These are phyloP conservation scores for Zhengitettix transpicula DNA, from an alignment of 2,888 invertebrate genomes.

Conservation along the genomic window DNA sequence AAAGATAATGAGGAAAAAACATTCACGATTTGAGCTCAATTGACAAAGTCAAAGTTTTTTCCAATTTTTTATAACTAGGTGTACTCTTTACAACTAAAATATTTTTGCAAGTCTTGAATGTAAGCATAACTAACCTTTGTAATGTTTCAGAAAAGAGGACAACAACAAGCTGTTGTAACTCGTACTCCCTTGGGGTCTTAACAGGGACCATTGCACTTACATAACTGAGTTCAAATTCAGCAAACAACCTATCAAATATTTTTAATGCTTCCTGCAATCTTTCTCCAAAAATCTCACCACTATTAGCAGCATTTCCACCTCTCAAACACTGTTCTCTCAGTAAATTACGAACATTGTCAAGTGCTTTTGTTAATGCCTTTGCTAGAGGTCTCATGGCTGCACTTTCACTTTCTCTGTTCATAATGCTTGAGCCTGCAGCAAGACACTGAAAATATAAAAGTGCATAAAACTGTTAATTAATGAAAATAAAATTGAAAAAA, in stretches of 20 bases:
- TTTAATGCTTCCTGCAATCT: slow-evolving; percentile 27
- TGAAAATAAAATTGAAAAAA: too few relatives aligned
- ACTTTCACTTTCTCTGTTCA: slow-evolving; percentile 92
- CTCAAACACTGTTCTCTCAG: slow-evolving; percentile 75
- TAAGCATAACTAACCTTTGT: slow-evolving; percentile 31
- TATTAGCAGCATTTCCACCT: slow-evolving; percentile 36
- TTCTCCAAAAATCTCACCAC: slow-evolving; percentile 24
- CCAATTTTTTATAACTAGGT: too few relatives aligned
- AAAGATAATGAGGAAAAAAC: too few relatives aligned
- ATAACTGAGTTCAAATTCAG: slow-evolving; percentile 95
- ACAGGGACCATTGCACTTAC: slow-evolving; percentile 99
- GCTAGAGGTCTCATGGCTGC: slow-evolving; percentile 93
- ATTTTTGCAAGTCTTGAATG: background rate
- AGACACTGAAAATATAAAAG: slow-evolving; percentile 50
- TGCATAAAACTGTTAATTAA: too few relatives aligned
- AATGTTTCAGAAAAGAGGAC: slow-evolving; percentile 95
- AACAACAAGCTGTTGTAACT: slow-evolving; percentile 88
- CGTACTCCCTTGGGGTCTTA: slow-evolving; percentile 89
- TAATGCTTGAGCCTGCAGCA: slow-evolving; percentile 94
- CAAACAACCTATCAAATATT: slow-evolving; percentile 86
- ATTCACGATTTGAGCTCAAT: too few relatives aligned
- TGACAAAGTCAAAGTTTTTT: too few relatives aligned
- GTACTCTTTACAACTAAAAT: background rate
- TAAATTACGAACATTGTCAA: slow-evolving; percentile 81
- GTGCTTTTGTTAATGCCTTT: slow-evolving; percentile 85